phyloP scores from a whole-genome alignment of 2,113 vertebrate genomes.

The Oceanites oceanicus region DNA sequence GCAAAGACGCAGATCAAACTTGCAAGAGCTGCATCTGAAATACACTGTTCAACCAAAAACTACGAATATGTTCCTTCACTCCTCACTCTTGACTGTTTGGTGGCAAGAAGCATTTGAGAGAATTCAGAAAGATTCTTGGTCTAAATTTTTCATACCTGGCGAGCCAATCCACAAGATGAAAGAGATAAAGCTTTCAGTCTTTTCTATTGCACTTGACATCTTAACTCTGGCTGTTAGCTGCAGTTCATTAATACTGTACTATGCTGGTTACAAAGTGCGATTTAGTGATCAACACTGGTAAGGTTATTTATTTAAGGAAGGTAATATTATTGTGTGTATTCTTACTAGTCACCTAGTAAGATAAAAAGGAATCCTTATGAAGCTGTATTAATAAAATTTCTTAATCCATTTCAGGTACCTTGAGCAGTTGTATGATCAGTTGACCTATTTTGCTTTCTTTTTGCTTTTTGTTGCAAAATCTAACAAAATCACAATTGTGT shows the following conservation, averaged over 20 bases:
- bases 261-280: background rate
- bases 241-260: background rate
- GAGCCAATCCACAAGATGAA: background rate
- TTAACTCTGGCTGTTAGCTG: background rate
- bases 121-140: background rate
- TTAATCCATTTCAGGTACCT: background rate
- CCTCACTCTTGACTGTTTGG: accelerated
- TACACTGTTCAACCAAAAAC: background rate
- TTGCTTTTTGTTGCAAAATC: background rate
- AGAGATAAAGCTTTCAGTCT: background rate
- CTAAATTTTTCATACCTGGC: background rate
- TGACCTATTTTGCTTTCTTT: background rate
- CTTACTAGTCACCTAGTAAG: background rate
- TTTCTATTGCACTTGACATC: background rate
- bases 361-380: background rate
- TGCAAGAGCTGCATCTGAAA: background rate
- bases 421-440: background rate
- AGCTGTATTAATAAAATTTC: background rate
- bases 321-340: background rate
- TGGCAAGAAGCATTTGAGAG: background rate
- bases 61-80: accelerated
- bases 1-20: background rate
- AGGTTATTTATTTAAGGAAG: background rate
- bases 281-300: background rate
- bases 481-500: background rate